Evolutionary conservation across 2,797 vertebrate species (phyloP).

Genomic region (Channallabes apus): DNA sequence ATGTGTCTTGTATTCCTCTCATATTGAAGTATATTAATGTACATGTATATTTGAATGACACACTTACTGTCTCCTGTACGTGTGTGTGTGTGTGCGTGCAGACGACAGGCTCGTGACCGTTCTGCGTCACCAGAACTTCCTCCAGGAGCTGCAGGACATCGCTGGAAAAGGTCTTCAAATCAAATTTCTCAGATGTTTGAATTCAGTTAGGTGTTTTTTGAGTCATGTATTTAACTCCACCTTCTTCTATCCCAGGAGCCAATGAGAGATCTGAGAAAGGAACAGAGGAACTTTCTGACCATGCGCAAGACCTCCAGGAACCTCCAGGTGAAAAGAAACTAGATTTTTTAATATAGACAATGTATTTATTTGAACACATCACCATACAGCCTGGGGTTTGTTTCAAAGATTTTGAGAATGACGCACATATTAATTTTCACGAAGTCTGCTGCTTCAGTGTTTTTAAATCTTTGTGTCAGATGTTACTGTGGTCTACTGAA

Average conservation of each 20-base stretch:
- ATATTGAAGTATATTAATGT: no score
- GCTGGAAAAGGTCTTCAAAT: slow-evolving; percentile 80
- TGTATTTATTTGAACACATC: not conserved
- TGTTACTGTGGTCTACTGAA: no score
- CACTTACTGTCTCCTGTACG: not conserved
- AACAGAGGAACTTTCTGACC: slow-evolving; percentile 64
- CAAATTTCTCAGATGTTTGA: not conserved
- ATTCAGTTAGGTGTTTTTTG: not conserved
- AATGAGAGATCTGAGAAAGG: slow-evolving; percentile 73
- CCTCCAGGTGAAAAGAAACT: slow-evolving; percentile 55
- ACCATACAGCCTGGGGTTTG: no score
- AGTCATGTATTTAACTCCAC: not conserved
- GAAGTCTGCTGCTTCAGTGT: no score
- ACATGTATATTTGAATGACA: no score
- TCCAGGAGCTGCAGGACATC: slow-evolving; percentile 90
- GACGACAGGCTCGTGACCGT: slow-evolving; percentile 90
- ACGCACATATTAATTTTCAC: no score
- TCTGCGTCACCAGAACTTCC: slow-evolving; percentile 87
- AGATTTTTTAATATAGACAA: not conserved
- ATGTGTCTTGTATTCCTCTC: no score
- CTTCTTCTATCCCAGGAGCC: slow-evolving; percentile 71
- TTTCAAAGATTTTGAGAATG: no score
- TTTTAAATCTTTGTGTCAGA: no score
- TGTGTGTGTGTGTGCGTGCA: slow-evolving; percentile 63
- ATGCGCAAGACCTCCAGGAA: slow-evolving; percentile 66